Evolutionary conservation across 2,113 vertebrate genomes (phyloP).

Genomic region (Otocyon megalotis): DNA sequence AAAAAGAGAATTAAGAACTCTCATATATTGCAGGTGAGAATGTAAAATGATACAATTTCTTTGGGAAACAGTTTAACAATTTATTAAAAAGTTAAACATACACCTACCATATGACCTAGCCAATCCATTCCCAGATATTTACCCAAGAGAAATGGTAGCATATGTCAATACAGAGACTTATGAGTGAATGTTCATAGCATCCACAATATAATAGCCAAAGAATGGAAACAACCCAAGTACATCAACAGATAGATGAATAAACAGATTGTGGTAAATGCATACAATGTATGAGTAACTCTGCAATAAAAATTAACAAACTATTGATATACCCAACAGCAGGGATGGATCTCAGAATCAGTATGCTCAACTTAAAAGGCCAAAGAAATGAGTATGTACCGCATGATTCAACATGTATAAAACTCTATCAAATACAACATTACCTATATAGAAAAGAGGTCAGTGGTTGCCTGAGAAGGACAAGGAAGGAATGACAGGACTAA

Average conservation of each 20-base stretch:
- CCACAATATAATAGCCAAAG: no score
- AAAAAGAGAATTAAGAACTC: background rate
- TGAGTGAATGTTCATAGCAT: no score
- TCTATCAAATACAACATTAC: background rate
- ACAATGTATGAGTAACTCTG: background rate
- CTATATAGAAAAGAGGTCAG: background rate
- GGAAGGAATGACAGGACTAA: background rate
- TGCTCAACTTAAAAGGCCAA: background rate
- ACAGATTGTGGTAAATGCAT: background rate
- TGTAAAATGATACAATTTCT: no score
- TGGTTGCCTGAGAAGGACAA: background rate
- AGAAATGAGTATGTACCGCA: background rate
- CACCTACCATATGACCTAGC: no score
- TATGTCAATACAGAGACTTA: no score
- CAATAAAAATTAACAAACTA: background rate
- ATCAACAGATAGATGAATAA: background rate
- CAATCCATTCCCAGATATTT: no score
- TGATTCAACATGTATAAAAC: background rate
- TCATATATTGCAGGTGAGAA: background rate
- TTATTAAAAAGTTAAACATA: no score
- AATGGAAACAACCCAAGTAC: background rate
- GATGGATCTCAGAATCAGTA: no score
- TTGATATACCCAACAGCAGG: no score
- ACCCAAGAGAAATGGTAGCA: no score
- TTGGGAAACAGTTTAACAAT: no score